A percentile compares a stretch with the other conserved stretches of the same genome.
Conservation (phyloP, 2,797 vertebrate genomes). For the Typhlichthys eigenmanni region DNA sequence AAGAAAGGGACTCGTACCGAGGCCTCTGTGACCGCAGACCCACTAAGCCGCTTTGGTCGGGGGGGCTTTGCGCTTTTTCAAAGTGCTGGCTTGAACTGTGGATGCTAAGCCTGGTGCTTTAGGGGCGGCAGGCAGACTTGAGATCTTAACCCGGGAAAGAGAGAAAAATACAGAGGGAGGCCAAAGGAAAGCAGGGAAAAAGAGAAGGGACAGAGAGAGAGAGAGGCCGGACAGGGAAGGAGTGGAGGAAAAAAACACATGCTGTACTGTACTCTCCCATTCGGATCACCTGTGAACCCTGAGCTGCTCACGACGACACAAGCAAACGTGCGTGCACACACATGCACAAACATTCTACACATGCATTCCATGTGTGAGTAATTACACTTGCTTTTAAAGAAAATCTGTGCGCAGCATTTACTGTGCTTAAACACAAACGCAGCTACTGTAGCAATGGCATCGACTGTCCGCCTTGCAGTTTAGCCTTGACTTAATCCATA, state of each 20-base stretch:
- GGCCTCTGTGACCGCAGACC: constrained; percentile 49
- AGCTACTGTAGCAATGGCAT: constrained; percentile 16
- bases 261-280: too few species aligned
- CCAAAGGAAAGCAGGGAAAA: constrained; percentile 1
- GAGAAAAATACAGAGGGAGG: constrained; percentile 11
- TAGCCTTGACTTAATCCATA: constrained; percentile 21
- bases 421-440: constrained; percentile 39
- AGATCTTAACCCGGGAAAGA: constrained; percentile 33
- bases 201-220: neutral
- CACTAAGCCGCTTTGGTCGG: constrained; percentile 72
- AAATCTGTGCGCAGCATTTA: constrained; percentile 51
- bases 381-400: constrained; percentile 58
- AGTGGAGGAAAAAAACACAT: constrained; percentile 42
- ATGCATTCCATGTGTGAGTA: constrained; percentile 56
- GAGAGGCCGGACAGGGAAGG: constrained; percentile 7
- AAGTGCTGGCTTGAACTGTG: constrained; percentile 59
- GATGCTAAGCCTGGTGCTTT: constrained; percentile 57
- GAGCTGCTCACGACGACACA: constrained; percentile 24
- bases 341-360: constrained; percentile 22
- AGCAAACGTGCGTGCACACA: constrained; percentile 22
- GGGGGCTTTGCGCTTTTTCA: constrained; percentile 70
- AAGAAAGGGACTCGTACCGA: constrained; percentile 40
- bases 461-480: constrained; percentile 32
- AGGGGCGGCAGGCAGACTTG: constrained; percentile 43
- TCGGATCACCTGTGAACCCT: constrained; percentile 32